phyloP scores from a whole-genome alignment of 2,113 vertebrate species.

The Thinocorus orbignyianus region DNA sequence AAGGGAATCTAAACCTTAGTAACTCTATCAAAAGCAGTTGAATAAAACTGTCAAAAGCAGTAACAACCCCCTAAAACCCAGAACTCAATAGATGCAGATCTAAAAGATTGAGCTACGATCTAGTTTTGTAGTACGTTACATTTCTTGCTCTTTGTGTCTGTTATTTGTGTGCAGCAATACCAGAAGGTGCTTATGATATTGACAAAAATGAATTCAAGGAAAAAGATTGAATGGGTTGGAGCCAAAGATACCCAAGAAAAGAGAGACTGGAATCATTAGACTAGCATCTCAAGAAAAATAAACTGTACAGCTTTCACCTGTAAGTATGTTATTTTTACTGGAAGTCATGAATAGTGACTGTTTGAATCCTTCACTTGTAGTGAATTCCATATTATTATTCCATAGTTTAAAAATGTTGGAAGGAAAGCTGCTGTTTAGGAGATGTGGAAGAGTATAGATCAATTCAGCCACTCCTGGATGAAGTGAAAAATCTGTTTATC shows the following conservation, averaged over 20 bases:
- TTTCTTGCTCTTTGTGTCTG: background rate
- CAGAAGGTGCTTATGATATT: background rate
- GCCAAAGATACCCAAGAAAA: background rate
- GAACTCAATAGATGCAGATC: background rate
- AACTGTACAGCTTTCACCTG: background rate
- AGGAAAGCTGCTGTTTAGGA: background rate
- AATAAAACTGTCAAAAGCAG: background rate
- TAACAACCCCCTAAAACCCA: background rate
- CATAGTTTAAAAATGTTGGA: background rate
- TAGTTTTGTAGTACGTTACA: fast-evolving
- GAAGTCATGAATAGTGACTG: background rate
- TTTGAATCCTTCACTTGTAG: background rate
- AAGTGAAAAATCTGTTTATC: background rate
- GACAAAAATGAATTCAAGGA: background rate
- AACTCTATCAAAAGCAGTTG: background rate
- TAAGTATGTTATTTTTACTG: background rate
- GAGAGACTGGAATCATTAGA: background rate
- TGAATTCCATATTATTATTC: background rate
- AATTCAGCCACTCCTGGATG: background rate
- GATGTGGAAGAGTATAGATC: background rate
- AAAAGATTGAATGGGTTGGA: background rate
- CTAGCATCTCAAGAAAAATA: background rate
- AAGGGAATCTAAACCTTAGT: background rate
- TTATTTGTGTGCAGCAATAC: background rate
- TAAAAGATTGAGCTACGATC: background rate